phyloP scores from a whole-genome alignment of 1,140 invertebrate species.

The Sitophilus oryzae region DNA sequence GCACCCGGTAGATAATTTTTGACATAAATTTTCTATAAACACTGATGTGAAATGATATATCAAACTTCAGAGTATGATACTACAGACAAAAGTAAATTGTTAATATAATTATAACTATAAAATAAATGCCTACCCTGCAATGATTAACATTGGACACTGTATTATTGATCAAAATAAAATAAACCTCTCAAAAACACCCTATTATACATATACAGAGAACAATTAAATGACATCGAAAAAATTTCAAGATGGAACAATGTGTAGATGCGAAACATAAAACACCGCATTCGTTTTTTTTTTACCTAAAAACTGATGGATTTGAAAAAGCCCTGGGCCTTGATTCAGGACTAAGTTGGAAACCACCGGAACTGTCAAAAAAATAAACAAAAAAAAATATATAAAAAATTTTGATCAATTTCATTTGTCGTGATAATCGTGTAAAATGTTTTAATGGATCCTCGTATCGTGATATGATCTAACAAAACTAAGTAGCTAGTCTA shows the following conservation, averaged over 20 bases:
- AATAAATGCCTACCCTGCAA: too few species aligned
- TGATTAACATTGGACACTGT: not conserved
- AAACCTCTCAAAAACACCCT: not conserved
- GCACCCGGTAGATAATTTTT: too few species aligned
- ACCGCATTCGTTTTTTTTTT: conserved; percentile 15
- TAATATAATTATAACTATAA: too few species aligned
- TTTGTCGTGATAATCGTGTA: too few species aligned
- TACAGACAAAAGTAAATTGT: too few species aligned
- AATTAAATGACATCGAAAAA: not conserved
- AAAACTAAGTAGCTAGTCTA: too few species aligned
- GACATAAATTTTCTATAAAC: too few species aligned
- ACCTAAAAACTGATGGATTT: conserved; percentile 27
- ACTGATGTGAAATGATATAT: too few species aligned
- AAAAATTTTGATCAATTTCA: too few species aligned
- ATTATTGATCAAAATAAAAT: not conserved
- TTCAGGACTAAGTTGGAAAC: conserved; percentile 26
- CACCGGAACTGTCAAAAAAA: conserved; percentile 16
- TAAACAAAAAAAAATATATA: conserved; percentile 1
- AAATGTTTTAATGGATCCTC: too few species aligned
- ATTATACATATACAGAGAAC: not conserved
- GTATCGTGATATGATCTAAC: too few species aligned
- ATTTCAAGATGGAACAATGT: conserved; percentile 7
- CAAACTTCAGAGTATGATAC: too few species aligned
- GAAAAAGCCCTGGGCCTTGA: conserved; percentile 23
- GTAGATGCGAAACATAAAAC: conserved; percentile 20